Evolutionary conservation across 2,888 invertebrate species (phyloP), one percentile per base, ranked within the genome.

Genomic region (Ashinkailepas kermadecensis): DNA sequence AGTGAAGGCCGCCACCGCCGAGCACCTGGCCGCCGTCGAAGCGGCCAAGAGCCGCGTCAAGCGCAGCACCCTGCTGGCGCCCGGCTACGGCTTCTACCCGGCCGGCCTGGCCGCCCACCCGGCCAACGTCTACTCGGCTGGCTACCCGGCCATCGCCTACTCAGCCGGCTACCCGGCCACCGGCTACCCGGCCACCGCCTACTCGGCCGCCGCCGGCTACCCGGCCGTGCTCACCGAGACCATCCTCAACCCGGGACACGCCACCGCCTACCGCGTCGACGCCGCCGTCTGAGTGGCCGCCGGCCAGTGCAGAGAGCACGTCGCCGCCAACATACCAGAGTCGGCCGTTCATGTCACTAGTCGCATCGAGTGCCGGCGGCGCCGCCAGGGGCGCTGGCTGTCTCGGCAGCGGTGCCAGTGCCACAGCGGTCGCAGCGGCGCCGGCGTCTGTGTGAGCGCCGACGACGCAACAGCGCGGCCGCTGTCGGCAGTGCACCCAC

Each of bases 241-340:
- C 74, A 74, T 74, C 74, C 74, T 74, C 56, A 74, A 74, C 54
- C 74, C 74, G 56, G 74, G 85, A 81, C 86, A 85, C 67, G 85
- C 86, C 21, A 84, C 74, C 70, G 81, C 84, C 78, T 80, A 82
- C 59, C 70, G 82, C 4, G 81, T 82, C 57, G 10, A 80, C 21
- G 74, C 59, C 62, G 59, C 58, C 59, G 78, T 67, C 92, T 94
- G 87, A 88, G 89, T 81, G 12, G 90, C 91, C 83, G 95, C 95
- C 86, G 91, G 94, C 15, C 13, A 56, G 6, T 15, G 59, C 12
- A 59, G 59, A 39, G 39, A 39, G 39, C n/a, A 39, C 39, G 39
- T 39, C 39, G 39, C 39, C 39, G 39, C 39, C 39, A 4, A 39
- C 39, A 39, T 4, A 39, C 39, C 12, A 59, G 59, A 15, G 59